Base-by-base conservation (phyloP, 2,888 invertebrate genomes). In the Apomyelois bistriatella region DNA sequence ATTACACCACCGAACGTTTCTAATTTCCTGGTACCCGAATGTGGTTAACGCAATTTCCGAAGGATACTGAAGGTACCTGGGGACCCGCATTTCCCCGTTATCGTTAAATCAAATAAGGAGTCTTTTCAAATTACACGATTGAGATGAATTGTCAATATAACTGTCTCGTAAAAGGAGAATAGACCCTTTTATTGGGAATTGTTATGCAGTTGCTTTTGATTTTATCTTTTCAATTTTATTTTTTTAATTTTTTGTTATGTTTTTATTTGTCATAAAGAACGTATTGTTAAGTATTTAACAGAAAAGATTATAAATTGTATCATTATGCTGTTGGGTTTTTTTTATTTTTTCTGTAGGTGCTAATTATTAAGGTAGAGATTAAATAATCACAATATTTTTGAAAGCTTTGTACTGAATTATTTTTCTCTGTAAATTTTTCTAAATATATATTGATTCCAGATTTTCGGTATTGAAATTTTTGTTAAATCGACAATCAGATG, bases 1-100 rank as follows among this genome's bases (percentile, higher is more conserved):
- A 88, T 89, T 85, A 87, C 81, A 85, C 79, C 79, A 82, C 81
- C 78, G 77, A 88, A 85, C 87, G 81, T 87, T 89, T 86, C 88
- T 90, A 90, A 90, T 90, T 90, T 90, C 90, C 89, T 88, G 89
- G 80, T 81, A 77, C 76, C 81, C 79, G 79, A 83, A 84, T 83
- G 85, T 85, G 87, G 87, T 86, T 88, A 89, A 85, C 84, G 82
- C 85, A 89, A 90, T 90, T 90, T 90, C 90, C 90, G 85, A 82
- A 78, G 68, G 72, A 78, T 76, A 76, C 74, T 70, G 71, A 67
- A 69, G 67, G 74, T 84, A 85, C 86, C 85, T 79, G 80, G 82
- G 82, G 81, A 79, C 71, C 69, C 72, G 70, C 73, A 73, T 68
- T 72, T 70, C 64, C 64, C 76, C 75, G 82, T 84, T 84, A 85